phyloP scores from a whole-genome alignment of 2,888 invertebrate species.

The Drosophila atripex region DNA sequence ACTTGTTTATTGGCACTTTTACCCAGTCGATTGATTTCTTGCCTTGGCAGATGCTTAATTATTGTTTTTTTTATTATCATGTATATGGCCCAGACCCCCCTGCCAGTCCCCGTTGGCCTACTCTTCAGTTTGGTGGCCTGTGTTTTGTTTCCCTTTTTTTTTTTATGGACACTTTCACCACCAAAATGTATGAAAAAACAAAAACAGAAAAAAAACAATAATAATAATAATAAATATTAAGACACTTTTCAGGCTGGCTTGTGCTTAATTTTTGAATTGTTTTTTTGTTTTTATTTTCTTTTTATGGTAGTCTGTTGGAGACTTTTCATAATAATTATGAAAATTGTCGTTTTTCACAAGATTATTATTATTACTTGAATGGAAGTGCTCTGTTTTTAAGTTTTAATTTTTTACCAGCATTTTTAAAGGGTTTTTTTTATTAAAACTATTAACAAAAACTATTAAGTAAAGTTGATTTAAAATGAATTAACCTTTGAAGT shows the following conservation, averaged over 20 bases:
- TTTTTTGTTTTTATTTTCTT: constrained; percentile 33
- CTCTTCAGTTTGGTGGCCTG: constrained; percentile 5
- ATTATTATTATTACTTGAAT: constrained; percentile 50
- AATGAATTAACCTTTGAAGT: not conserved
- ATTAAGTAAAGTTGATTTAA: not conserved
- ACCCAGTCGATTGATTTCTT: constrained; percentile 59
- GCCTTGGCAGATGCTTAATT: constrained; percentile 45
- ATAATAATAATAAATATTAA: constrained; percentile 52
- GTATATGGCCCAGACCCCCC: not conserved
- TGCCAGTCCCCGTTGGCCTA: not conserved
- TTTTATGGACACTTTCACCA: constrained; percentile 64
- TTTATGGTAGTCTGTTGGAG: not conserved
- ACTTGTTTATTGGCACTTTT: constrained; percentile 55
- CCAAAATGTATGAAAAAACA: constrained; percentile 33
- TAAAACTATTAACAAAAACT: not conserved
- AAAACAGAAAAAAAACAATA: constrained; percentile 27
- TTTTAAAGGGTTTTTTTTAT: not conserved
- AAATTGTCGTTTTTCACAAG: constrained; percentile 33
- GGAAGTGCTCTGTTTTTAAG: not conserved
- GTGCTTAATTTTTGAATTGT: constrained; percentile 54
- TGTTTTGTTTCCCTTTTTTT: constrained; percentile 33
- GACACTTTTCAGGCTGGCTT: constrained; percentile 56
- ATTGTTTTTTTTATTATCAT: constrained; percentile 34
- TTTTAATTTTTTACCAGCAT: not conserved
- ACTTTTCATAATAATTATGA: constrained; percentile 36